Evolutionary conservation across 2,888 invertebrate genomes (phyloP), one percentile per base, ranked within the genome.

Genomic region (Trypoxylon attenuatum): DNA sequence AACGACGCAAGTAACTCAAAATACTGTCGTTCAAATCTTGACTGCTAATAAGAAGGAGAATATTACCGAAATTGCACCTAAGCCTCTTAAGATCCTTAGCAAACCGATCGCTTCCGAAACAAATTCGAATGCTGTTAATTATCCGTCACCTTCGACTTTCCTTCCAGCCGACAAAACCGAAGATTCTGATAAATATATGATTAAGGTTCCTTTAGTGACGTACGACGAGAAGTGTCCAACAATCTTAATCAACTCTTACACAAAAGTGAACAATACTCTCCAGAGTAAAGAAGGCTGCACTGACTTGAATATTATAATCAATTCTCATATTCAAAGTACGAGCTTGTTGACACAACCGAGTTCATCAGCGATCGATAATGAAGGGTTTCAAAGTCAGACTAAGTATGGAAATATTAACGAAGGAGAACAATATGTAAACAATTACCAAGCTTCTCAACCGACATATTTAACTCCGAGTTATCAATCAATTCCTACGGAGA

Each of bases 231-330:
- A 81, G 22, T 87, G 87, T 38, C 87, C 87, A 0, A 86, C 85
- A 0, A 86, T 87, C 2, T 77, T 82, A 57, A 87, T 87, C n/a
- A 86, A 86, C 51, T 82, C 85, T 0, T 82, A 83, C 25, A 87
- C 87, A 0, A 78, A 78, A 10, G 81, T 87, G 2, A 87, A 87
- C 18, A 87, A 86, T 42, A 86, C 85, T 0, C 78, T 87, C 4
- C 89, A 90, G 79, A 89, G 88, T 45, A 92, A 92, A 82, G 90
- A 91, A 75, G 91, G 89, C 2, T 93, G 93, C 75, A 91, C 92
- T 0, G 93, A 93, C 86, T 85, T 93, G 62, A 92, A 92, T 79
- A 90, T 93, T 57, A 91, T 92, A 13, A 91, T 93, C 1, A 93
- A 93, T 70, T 92, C 92, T 0, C 92, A 93, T 76, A 89, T 92